phyloP scores from a whole-genome alignment of 2,113 vertebrate species.

The Antechinus flavipes region DNA sequence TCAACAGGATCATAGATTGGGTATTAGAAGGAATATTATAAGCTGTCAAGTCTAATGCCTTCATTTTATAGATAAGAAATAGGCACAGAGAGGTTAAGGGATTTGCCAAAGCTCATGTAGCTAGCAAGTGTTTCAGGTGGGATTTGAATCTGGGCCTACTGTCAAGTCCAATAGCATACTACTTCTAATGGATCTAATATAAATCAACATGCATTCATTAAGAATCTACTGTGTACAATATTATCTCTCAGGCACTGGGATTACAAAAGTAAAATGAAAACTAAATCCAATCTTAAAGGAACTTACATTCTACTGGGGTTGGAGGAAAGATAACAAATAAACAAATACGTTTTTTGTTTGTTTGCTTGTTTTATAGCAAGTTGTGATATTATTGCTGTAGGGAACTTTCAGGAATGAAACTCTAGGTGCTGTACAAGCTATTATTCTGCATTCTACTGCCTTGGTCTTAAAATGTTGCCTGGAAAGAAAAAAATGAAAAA shows the following conservation, averaged over 20 bases:
- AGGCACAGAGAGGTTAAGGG: background rate
- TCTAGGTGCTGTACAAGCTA: background rate
- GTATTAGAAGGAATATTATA: background rate
- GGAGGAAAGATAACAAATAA: background rate
- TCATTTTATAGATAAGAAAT: background rate
- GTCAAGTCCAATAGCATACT: background rate
- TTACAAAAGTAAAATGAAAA: background rate
- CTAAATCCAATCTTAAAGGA: background rate
- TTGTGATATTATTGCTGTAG: background rate
- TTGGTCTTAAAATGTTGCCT: background rate
- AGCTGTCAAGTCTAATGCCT: background rate
- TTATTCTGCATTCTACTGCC: background rate
- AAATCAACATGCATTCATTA: background rate
- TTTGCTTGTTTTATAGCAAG: background rate
- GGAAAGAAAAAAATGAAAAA: background rate
- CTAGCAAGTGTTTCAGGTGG: background rate
- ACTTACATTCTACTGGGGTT: background rate
- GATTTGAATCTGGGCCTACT: background rate
- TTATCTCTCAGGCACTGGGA: background rate
- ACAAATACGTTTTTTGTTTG: background rate
- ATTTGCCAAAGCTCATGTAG: background rate
- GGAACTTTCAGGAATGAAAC: background rate
- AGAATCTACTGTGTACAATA: background rate
- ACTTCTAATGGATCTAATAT: background rate
- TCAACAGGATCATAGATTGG: background rate